Base-by-base conservation (phyloP, 1,140 invertebrate species). In the Drosophila lacteicornis region DNA sequence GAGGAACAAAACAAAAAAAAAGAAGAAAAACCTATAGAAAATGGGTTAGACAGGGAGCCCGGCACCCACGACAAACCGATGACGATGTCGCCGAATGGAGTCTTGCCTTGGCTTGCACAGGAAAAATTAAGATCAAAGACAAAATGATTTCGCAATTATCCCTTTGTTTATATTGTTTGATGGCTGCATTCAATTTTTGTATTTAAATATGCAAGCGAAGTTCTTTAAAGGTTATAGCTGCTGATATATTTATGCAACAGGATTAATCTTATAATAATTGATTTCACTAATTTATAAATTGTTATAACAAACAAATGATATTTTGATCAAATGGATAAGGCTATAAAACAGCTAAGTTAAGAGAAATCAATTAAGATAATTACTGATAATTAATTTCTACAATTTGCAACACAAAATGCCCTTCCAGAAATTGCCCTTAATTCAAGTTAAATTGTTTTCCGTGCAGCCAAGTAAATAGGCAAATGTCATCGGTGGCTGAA, bases 381-480 rank as follows among this genome's bases (percentile, higher is more conserved):
- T 36, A 9, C 8, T 36, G 8, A 30, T 3, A 36, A n/a, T n/a
- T n/a, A n/a, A n/a, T n/a, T n/a, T n/a, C 15, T 6, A 42, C 6
- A 42, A 15, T 1, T 15, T 15, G 40, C 40, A 1, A 42, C 5
- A 15, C 15, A 2, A 6, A 42, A n/a, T 15, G 13, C 5, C 5
- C 40, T 42, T 42, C 7, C 15, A 19, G 7, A 30, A 30, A 30
- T 25, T 3, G 22, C 22, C 22, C 22, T 8, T 30, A 30, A 30
- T 30, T 30, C 30, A 1, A 30, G 9, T 33, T 11, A 33, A 33
- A 33, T 33, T 50, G 0, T 50, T 33, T 12, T 25, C 13, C 17
- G 70, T 74, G 84, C 49, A 38, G 0, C 60, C 60, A 63, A 71
- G 85, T 66, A 88, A 88, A 88, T 88, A 88, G 75, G 75, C 67